Evolutionary conservation across 2,888 invertebrate species (phyloP).

Genomic region (Linnaemya vulpina): DNA sequence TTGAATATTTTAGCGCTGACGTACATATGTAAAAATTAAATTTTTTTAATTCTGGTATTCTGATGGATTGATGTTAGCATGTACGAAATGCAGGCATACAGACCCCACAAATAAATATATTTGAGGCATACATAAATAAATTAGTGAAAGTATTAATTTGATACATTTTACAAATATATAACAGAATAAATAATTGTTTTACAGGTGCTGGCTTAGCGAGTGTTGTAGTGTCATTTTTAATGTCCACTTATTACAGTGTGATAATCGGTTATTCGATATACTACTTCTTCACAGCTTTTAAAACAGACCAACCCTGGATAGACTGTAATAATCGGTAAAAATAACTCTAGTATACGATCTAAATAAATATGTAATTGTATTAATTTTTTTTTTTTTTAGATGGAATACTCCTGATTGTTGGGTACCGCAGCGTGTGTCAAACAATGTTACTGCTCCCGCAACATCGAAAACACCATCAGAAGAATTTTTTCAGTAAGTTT

Average conservation of each 20-base stretch:
- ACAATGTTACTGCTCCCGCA: conserved; percentile 87
- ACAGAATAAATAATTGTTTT: conserved; percentile 74
- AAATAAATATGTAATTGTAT: background rate
- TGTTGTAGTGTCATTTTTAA: conserved; percentile 96
- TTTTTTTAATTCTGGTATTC: no score
- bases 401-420: conserved; percentile 93
- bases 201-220: conserved; percentile 97
- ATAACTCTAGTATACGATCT: background rate
- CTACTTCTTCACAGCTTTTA: conserved; percentile 95
- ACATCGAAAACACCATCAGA: conserved; percentile 93
- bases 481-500: conserved; percentile 93
- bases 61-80: no score
- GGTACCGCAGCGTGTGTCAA: conserved; percentile 86
- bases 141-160: background rate
- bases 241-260: conserved; percentile 98
- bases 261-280: conserved; percentile 97
- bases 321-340: conserved; percentile 89
- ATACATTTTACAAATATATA: background rate
- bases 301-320: conserved; percentile 94
- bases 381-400: conserved; percentile 72
- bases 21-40: no score
- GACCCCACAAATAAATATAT: no score
- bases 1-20: no score
- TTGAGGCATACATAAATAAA: no score
- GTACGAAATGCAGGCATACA: no score